Conservation (phyloP, 2,113 vertebrate species). For the Haemorhous mexicanus region DNA sequence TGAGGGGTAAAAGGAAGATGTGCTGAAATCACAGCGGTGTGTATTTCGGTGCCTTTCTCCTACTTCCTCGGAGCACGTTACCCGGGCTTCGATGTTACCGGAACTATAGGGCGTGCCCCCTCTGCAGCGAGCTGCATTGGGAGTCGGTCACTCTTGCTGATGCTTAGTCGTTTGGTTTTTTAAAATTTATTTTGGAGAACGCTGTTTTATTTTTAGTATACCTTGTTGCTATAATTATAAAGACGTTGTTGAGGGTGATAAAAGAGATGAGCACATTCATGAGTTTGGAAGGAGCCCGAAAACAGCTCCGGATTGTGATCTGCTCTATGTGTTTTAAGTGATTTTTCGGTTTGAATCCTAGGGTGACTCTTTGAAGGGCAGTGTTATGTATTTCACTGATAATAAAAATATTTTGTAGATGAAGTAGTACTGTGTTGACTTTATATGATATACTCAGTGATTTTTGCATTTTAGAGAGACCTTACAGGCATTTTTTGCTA, state of each 20-base stretch:
- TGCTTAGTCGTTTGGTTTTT: background rate
- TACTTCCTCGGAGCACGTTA: background rate
- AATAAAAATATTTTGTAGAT: background rate
- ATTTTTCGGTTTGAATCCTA: background rate
- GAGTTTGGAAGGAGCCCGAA: background rate
- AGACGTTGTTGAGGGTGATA: background rate
- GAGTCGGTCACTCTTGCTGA: background rate
- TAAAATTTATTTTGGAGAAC: background rate
- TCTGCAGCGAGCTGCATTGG: rapidly evolving
- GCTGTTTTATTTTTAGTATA: background rate
- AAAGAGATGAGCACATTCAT: background rate
- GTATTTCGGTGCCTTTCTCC: background rate
- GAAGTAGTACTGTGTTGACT: background rate
- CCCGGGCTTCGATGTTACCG: background rate
- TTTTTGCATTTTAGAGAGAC: background rate
- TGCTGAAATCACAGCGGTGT: background rate
- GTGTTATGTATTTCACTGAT: background rate
- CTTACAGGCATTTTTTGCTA: background rate
- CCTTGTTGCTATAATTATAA: background rate
- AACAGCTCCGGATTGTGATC: background rate
- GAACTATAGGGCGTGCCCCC: background rate
- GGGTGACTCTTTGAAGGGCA: background rate
- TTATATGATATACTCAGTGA: rapidly evolving
- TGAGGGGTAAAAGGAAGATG: background rate
- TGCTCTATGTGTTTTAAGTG: background rate